Conservation (phyloP, 2,797 vertebrate genomes). For the Diceros bicornis region DNA sequence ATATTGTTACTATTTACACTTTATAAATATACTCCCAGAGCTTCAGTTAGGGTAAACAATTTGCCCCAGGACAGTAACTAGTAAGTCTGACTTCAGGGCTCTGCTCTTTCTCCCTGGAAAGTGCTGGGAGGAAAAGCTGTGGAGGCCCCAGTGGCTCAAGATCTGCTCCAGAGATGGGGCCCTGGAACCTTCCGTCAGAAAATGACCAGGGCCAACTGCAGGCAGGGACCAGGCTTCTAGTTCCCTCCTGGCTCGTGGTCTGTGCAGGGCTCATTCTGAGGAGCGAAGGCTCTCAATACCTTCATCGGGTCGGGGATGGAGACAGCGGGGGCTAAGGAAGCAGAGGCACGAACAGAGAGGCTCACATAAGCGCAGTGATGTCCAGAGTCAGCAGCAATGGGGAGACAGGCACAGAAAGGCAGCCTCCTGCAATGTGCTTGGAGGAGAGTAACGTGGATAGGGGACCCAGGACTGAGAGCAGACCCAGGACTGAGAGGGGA, state of each 20-base stretch:
- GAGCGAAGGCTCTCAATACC: neutral
- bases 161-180: neutral
- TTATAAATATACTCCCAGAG: neutral
- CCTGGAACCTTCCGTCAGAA: too few relatives aligned
- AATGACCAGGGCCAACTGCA: rapidly evolving
- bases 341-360: neutral
- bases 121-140: neutral
- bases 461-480: too few relatives aligned
- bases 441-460: neutral
- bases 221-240: rapidly evolving
- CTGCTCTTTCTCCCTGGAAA: neutral
- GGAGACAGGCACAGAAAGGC: neutral
- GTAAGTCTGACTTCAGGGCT: neutral
- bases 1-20: neutral
- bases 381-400: neutral
- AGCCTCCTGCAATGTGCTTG: rapidly evolving
- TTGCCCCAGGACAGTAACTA: neutral
- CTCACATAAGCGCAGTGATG: neutral
- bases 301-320: rapidly evolving
- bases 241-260: neutral
- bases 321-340: neutral
- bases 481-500: neutral
- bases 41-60: neutral
- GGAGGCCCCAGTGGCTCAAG: neutral
- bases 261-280: neutral